Conservation (phyloP, 2,113 vertebrate species). For the Podilymbus podiceps region DNA sequence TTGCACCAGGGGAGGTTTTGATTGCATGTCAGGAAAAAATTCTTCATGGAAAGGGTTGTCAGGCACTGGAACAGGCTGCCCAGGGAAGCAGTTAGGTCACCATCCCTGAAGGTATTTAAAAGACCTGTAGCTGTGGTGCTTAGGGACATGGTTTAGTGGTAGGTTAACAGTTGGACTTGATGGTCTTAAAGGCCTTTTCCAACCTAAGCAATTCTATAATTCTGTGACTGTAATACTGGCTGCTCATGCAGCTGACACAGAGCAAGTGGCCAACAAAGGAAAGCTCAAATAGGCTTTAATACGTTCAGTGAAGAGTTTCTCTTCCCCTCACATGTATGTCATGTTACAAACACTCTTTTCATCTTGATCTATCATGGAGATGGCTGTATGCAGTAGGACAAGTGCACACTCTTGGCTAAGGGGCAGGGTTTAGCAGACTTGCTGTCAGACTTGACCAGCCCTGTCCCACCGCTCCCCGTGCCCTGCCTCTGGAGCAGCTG, state of each 20-base stretch:
- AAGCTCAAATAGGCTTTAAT: neutral
- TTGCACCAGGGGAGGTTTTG: too few relatives aligned
- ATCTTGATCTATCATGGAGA: neutral
- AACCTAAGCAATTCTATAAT: too few relatives aligned
- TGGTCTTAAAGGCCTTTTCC: too few relatives aligned
- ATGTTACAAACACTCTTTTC: neutral
- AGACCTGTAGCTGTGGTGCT: too few relatives aligned
- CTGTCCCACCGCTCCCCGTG: fast-evolving
- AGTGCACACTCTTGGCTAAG: neutral
- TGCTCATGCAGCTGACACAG: neutral
- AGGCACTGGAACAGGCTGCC: too few relatives aligned
- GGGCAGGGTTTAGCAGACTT: neutral
- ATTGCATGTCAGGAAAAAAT: too few relatives aligned
- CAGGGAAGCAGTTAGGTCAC: too few relatives aligned
- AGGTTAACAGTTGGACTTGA: too few relatives aligned
- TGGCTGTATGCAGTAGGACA: neutral
- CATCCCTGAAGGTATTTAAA: too few relatives aligned
- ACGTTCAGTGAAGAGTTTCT: neutral
- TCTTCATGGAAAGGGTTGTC: too few relatives aligned
- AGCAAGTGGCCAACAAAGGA: neutral
- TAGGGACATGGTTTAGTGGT: too few relatives aligned
- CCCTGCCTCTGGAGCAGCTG: neutral
- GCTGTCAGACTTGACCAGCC: neutral
- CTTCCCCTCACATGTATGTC: neutral
- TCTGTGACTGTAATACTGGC: neutral